Percentiles rank a stretch among this genome's conserved stretches.
These are phyloP conservation scores for Neomicropteryx cornuta DNA, from an alignment of 1,140 invertebrate species.

Conservation along the genomic window DNA sequence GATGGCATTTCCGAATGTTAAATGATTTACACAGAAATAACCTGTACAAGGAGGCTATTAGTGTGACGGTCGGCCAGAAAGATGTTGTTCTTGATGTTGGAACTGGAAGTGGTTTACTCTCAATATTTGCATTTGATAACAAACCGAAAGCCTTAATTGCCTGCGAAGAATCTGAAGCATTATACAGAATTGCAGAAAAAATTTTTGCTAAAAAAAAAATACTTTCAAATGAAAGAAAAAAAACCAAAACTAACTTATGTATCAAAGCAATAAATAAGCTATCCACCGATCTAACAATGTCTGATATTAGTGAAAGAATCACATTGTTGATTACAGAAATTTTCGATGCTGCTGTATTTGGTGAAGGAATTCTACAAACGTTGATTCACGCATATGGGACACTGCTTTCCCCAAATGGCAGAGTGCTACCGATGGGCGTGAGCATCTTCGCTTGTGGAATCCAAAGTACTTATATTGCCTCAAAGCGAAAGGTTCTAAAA, in stretches of 20 bases:
- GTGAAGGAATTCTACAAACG: slow-evolving; percentile 57
- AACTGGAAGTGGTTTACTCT: slow-evolving; percentile 58
- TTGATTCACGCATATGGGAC: slow-evolving; percentile 55
- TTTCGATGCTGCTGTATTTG: slow-evolving; percentile 68
- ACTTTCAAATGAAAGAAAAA: no score
- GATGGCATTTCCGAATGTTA: slow-evolving; percentile 76
- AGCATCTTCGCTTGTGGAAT: slow-evolving; percentile 50
- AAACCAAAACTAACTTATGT: slow-evolving; percentile 27
- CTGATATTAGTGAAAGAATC: slow-evolving; percentile 45
- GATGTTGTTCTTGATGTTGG: slow-evolving; percentile 60
- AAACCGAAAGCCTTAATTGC: slow-evolving; percentile 46
- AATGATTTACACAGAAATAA: slow-evolving; percentile 61
- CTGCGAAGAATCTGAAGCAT: slow-evolving; percentile 52
- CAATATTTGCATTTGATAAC: slow-evolving; percentile 48
- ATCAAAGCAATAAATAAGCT: slow-evolving; percentile 22
- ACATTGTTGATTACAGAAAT: slow-evolving; percentile 63
- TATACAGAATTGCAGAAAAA: slow-evolving; percentile 46
- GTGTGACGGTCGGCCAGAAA: slow-evolving; percentile 37
- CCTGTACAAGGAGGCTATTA: slow-evolving; percentile 52
- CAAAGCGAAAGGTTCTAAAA: slow-evolving; percentile 17
- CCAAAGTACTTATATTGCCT: no score
- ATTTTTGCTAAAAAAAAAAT: slow-evolving; percentile 42
- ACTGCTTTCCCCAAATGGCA: slow-evolving; percentile 37
- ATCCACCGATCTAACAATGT: slow-evolving; percentile 31
- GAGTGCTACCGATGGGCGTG: slow-evolving; percentile 50